phyloP scores from a whole-genome alignment of 2,113 vertebrate species.

The Mirounga angustirostris region DNA sequence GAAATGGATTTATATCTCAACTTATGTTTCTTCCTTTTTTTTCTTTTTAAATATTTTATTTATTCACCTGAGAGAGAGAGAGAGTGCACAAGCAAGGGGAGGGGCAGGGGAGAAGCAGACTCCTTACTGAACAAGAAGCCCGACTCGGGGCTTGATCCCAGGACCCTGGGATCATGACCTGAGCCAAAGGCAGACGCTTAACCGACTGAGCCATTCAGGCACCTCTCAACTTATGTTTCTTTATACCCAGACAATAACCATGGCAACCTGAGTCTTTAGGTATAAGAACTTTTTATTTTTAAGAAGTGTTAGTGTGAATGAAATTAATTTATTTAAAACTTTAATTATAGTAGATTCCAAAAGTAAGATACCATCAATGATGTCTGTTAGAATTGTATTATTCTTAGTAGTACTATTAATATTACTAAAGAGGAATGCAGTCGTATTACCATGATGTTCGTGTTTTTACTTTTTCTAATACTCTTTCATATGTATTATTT shows the following conservation, averaged over 20 bases:
- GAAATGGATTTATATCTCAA: not conserved
- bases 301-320: not conserved
- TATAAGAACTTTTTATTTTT: not conserved
- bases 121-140: not conserved
- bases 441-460: not conserved
- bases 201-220: not conserved
- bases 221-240: not conserved
- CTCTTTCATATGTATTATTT: not conserved
- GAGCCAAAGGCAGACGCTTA: not conserved
- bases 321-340: constrained; percentile 7
- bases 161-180: not conserved
- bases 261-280: not conserved
- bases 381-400: not conserved
- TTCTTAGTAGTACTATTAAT: not conserved
- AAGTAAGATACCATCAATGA: not conserved
- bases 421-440: not conserved
- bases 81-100: not conserved
- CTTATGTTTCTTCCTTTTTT: not conserved
- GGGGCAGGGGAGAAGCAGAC: not conserved
- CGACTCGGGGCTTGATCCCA: accelerated
- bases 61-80: no score
- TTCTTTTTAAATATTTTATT: no score
- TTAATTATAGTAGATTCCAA: not conserved
- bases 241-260: not conserved
- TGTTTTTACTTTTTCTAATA: not conserved